phyloP scores from a whole-genome alignment of 1,140 invertebrate species.

The Drosophila sp. region DNA sequence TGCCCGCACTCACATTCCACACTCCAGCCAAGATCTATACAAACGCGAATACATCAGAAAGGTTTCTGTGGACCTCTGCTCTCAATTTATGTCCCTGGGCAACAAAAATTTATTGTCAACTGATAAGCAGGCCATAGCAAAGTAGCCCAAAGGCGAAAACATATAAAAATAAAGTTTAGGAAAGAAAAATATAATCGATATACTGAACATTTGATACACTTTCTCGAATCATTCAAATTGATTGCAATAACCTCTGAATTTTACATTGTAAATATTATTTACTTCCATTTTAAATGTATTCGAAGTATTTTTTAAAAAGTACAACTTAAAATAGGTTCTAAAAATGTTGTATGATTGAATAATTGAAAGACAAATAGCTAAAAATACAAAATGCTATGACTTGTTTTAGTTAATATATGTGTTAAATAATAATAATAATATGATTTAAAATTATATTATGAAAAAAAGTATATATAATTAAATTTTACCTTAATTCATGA shows the following conservation, averaged over 20 bases:
- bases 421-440: too few relatives aligned
- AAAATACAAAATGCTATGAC: too few relatives aligned
- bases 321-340: too few relatives aligned
- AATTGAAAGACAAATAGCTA: too few relatives aligned
- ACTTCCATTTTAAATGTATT: too few relatives aligned
- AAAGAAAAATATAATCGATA: slow-evolving; percentile 11
- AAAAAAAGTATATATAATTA: too few relatives aligned
- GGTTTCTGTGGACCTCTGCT: slow-evolving; percentile 54
- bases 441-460: too few relatives aligned
- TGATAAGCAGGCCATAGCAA: slow-evolving; percentile 74
- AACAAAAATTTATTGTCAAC: slow-evolving; percentile 83
- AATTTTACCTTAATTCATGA: too few relatives aligned
- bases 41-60: slow-evolving; percentile 70
- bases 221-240: neutral
- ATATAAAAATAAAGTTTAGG: slow-evolving; percentile 56
- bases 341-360: too few relatives aligned
- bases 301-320: too few relatives aligned
- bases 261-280: neutral
- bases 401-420: too few relatives aligned
- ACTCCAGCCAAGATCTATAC: slow-evolving; percentile 19
- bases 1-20: slow-evolving; percentile 23
- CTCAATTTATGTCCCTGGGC: slow-evolving; percentile 79
- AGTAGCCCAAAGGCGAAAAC: slow-evolving; percentile 65
- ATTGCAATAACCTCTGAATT: neutral
- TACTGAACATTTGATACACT: slow-evolving; percentile 33